Evolutionary conservation across 2,797 vertebrate genomes (phyloP).

Genomic region (Mormyrops boulengeri): DNA sequence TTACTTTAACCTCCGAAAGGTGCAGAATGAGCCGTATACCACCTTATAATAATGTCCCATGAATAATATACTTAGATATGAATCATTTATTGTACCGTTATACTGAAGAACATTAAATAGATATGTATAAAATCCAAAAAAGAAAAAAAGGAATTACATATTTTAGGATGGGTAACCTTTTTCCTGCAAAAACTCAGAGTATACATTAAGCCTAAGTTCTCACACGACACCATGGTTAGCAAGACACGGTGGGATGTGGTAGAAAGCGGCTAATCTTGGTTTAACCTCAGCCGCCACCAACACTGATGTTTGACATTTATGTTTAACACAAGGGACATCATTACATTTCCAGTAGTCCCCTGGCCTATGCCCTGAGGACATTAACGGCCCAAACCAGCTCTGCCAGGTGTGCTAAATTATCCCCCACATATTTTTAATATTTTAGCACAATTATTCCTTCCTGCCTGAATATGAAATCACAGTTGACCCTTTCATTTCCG

Average conservation of each 20-base stretch:
- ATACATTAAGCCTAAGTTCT: not conserved
- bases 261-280: not conserved
- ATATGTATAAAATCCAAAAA: not conserved
- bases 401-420: constrained; percentile 10
- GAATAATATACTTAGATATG: constrained; percentile 4
- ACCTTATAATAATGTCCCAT: not conserved
- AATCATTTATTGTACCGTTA: not conserved
- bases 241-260: not conserved
- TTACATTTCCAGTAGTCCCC: not conserved
- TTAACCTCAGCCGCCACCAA: constrained; percentile 6
- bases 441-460: constrained; percentile 12
- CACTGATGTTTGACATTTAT: constrained; percentile 11
- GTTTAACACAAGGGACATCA: constrained; percentile 15
- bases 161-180: not conserved
- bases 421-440: constrained; percentile 10
- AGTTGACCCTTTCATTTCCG: not conserved
- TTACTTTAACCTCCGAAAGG: not conserved
- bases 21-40: not conserved
- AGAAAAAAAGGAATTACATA: not conserved
- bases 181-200: not conserved
- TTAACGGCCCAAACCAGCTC: not conserved
- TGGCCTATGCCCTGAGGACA: constrained; percentile 8
- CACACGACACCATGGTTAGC: not conserved
- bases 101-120: not conserved
- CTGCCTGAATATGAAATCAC: not conserved